Evolutionary conservation across 1,140 invertebrate genomes (phyloP).

Genomic region (Heliconius eleuchia): DNA sequence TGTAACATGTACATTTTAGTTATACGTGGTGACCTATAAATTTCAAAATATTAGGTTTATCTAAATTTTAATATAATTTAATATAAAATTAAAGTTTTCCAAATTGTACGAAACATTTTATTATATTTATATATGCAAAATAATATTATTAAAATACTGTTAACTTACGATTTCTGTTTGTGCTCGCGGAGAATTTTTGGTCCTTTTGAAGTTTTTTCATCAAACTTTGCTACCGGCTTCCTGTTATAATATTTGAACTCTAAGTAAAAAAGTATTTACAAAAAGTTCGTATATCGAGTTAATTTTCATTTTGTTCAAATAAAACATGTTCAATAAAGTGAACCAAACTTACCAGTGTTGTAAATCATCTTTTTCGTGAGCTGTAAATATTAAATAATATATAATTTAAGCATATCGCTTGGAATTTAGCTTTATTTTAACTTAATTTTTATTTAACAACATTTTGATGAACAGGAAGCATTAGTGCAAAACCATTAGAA

Average conservation of each 20-base stretch:
- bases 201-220: constrained; percentile 13
- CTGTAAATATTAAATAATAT: constrained; percentile 9
- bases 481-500: too few relatives aligned
- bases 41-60: not conserved
- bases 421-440: too few relatives aligned
- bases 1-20: constrained; percentile 42
- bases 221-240: constrained; percentile 14
- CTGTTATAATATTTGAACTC: constrained; percentile 10
- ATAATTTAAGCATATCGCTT: not conserved
- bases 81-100: too few relatives aligned
- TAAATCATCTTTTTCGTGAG: constrained; percentile 1
- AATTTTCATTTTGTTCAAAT: not conserved
- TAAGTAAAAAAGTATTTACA: not conserved
- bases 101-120: not conserved
- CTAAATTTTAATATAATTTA: not conserved
- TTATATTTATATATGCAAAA: not conserved
- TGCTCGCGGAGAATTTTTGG: not conserved
- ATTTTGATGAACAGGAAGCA: too few relatives aligned
- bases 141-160: constrained; percentile 6
- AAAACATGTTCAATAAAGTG: not conserved
- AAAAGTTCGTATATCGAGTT: not conserved
- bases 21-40: constrained; percentile 36
- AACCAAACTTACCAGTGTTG: constrained; percentile 9
- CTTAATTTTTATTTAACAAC: too few relatives aligned
- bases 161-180: constrained; percentile 19